Conservation (phyloP, 1,140 invertebrate species). For the Brachionus rotundiformis region DNA sequence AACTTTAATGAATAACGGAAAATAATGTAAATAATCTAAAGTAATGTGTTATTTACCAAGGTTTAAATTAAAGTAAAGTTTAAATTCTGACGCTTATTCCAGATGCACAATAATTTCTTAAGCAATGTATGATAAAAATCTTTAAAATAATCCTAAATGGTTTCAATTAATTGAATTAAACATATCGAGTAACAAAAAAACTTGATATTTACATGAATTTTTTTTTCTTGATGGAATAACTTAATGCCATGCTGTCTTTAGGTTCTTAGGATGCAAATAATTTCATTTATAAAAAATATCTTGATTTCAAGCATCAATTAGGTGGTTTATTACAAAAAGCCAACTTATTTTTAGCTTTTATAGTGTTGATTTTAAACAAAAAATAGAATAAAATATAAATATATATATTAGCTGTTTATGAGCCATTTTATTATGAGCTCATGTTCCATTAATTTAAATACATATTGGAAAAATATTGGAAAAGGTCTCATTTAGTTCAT, state of each 20-base stretch:
- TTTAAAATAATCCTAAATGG: conserved; percentile 11
- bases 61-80: conserved; percentile 21
- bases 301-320: conserved; percentile 2
- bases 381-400: background rate
- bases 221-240: conserved; percentile 8
- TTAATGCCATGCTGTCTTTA: conserved; percentile 4
- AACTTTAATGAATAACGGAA: conserved; percentile 16
- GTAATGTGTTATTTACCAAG: conserved; percentile 14
- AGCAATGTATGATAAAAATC: background rate
- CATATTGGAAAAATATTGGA: too few relatives aligned
- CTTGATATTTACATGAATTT: conserved; percentile 3
- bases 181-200: conserved; percentile 12
- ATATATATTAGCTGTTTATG: background rate
- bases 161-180: conserved; percentile 10
- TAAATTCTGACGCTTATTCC: conserved; percentile 18
- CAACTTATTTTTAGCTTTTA: background rate
- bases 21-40: conserved; percentile 17
- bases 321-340: background rate
- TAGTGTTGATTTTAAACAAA: background rate
- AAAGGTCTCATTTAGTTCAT: too few relatives aligned
- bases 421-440: background rate
- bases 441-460: background rate
- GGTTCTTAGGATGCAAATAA: background rate
- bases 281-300: background rate
- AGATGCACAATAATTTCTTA: conserved; percentile 9